phyloP scores from a whole-genome alignment of 2,113 vertebrate genomes.

The Misgurnus mizolepis region DNA sequence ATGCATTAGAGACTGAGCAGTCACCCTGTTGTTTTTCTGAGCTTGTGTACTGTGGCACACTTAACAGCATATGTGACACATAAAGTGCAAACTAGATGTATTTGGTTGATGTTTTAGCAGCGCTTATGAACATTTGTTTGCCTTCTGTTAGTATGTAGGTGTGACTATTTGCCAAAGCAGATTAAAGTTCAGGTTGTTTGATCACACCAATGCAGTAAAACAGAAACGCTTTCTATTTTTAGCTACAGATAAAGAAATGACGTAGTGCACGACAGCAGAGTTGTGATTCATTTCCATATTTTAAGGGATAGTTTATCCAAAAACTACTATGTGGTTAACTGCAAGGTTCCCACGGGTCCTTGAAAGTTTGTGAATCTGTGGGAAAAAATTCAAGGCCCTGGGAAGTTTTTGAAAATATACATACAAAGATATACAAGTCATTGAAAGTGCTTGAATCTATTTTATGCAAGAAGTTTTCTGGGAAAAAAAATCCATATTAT shows the following conservation, averaged over 20 bases:
- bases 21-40: conserved; percentile 44
- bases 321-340: too few species aligned
- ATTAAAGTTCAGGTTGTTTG: neutral
- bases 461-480: too few species aligned
- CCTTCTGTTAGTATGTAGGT: neutral
- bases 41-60: conserved; percentile 22
- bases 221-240: neutral
- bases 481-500: too few species aligned
- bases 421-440: too few species aligned
- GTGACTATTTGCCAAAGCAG: neutral
- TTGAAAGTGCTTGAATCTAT: too few species aligned
- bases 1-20: conserved; percentile 20
- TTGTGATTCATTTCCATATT: too few species aligned
- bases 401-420: too few species aligned
- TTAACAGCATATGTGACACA: conserved; percentile 60
- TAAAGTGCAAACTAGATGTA: conserved; percentile 38
- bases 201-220: neutral
- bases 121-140: neutral
- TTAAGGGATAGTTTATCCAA: too few species aligned
- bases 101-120: neutral
- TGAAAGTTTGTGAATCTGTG: too few species aligned
- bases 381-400: too few species aligned
- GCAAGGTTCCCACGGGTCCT: too few species aligned
- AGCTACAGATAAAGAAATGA: neutral
- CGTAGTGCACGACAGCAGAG: neutral